These are phyloP conservation scores for Strigamia maritima DNA, from an alignment of 2,888 invertebrate species.

Conservation along the genomic window DNA sequence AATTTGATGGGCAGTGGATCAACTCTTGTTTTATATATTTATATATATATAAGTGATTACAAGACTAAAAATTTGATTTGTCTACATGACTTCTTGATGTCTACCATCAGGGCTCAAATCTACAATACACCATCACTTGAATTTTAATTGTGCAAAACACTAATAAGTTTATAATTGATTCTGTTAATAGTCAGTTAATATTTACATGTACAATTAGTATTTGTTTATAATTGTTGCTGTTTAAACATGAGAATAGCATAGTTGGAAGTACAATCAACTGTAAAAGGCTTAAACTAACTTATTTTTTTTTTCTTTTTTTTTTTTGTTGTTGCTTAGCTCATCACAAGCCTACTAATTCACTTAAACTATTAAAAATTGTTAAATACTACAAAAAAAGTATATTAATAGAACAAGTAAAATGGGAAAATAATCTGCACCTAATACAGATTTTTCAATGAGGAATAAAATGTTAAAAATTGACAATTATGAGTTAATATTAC, in stretches of 20 bases:
- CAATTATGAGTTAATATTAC: background rate
- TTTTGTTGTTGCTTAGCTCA: background rate
- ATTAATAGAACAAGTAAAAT: background rate
- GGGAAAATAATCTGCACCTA: background rate
- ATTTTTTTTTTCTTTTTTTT: background rate
- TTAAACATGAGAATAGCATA: constrained; percentile 32
- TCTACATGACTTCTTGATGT: constrained; percentile 17
- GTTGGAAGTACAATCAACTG: constrained; percentile 32
- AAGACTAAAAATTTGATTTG: constrained; percentile 32
- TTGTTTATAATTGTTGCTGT: constrained; percentile 3
- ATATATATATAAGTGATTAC: constrained; percentile 12
- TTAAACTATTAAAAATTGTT: constrained; percentile 2
- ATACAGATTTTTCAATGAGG: background rate
- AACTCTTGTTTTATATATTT: constrained; percentile 7
- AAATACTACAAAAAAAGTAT: constrained; percentile 19
- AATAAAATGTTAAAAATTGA: constrained; percentile 3
- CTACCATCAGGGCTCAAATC: constrained; percentile 21
- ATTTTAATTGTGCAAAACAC: constrained; percentile 26
- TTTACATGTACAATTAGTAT: constrained; percentile 20
- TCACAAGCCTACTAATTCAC: constrained; percentile 11
- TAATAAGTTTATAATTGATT: constrained; percentile 16
- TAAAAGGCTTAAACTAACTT: constrained; percentile 8
- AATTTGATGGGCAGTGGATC: constrained; percentile 29
- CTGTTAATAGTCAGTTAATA: constrained; percentile 15
- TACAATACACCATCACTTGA: constrained; percentile 6